These are phyloP conservation scores for Drosophila ficusphila DNA, from an alignment of 1,140 invertebrate genomes.

Conservation along the genomic window DNA sequence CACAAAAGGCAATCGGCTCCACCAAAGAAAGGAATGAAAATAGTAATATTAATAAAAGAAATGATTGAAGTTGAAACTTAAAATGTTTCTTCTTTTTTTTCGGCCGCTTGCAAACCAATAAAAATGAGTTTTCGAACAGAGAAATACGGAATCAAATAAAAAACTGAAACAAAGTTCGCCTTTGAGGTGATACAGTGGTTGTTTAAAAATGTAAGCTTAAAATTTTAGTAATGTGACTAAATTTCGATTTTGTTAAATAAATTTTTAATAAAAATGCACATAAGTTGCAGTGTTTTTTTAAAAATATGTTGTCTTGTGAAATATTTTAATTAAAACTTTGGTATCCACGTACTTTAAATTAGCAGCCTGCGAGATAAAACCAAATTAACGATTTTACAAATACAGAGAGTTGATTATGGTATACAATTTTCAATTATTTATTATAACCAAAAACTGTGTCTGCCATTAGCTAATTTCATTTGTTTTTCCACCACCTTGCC, in stretches of 20 bases:
- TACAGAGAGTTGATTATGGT: no score
- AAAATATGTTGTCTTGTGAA: no score
- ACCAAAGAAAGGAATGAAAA: constrained; percentile 21
- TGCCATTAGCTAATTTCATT: not conserved
- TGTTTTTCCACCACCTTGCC: not conserved
- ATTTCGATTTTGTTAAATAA: no score
- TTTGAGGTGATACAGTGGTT: not conserved
- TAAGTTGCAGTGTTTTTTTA: no score
- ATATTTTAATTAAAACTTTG: no score
- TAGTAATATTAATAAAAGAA: constrained; percentile 46
- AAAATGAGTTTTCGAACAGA: constrained; percentile 22
- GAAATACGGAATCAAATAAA: constrained; percentile 24
- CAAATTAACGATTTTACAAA: no score
- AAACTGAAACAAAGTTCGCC: constrained; percentile 18
- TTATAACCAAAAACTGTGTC: not conserved
- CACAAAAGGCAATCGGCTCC: constrained; percentile 33
- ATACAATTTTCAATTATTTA: no score
- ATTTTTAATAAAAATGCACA: no score
- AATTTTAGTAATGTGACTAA: no score
- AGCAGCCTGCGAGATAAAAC: no score
- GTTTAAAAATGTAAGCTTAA: not conserved
- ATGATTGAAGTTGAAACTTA: constrained; percentile 22
- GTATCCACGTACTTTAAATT: no score
- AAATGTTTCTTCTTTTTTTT: constrained; percentile 48
- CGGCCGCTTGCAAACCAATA: constrained; percentile 46